Percentiles rank a stretch among this genome's conserved stretches.
Conservation (phyloP, 1,140 invertebrate genomes). For the Trachymyrmex cornetzi region DNA sequence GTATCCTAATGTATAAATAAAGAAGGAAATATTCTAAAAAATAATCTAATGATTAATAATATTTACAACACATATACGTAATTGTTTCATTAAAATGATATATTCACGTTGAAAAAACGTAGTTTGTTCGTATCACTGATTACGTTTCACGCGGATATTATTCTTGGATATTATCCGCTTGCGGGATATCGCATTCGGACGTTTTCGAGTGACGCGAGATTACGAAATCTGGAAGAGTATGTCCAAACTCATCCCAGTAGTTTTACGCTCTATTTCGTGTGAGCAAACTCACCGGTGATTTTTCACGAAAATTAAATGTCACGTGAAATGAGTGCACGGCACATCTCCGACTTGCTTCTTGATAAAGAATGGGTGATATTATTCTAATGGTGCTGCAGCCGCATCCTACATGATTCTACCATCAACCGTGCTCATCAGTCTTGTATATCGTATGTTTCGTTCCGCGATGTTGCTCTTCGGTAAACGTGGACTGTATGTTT, state of each 20-base stretch:
- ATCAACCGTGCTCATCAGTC: slow-evolving; percentile 70
- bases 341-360: slow-evolving; percentile 74
- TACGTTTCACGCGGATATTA: slow-evolving; percentile 13
- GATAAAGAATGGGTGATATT: slow-evolving; percentile 72
- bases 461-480: slow-evolving; percentile 54
- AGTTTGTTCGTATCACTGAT: slow-evolving; percentile 10
- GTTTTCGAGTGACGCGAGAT: slow-evolving; percentile 66
- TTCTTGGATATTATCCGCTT: slow-evolving; percentile 27
- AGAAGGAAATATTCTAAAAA: neutral
- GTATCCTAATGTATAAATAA: neutral
- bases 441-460: slow-evolving; percentile 46
- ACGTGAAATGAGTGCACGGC: slow-evolving; percentile 71
- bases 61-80: neutral
- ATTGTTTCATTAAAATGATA: neutral
- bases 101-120: neutral
- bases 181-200: slow-evolving; percentile 23
- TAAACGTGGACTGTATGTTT: slow-evolving; percentile 54
- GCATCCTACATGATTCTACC: slow-evolving; percentile 68
- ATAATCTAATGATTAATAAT: neutral
- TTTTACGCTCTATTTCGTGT: slow-evolving; percentile 70
- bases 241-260: slow-evolving; percentile 60
- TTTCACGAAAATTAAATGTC: slow-evolving; percentile 76
- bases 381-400: slow-evolving; percentile 70
- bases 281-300: slow-evolving; percentile 63
- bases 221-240: slow-evolving; percentile 64